Evolutionary conservation across 2,888 invertebrate species (phyloP).

Genomic region (Cosmia pyralina): DNA sequence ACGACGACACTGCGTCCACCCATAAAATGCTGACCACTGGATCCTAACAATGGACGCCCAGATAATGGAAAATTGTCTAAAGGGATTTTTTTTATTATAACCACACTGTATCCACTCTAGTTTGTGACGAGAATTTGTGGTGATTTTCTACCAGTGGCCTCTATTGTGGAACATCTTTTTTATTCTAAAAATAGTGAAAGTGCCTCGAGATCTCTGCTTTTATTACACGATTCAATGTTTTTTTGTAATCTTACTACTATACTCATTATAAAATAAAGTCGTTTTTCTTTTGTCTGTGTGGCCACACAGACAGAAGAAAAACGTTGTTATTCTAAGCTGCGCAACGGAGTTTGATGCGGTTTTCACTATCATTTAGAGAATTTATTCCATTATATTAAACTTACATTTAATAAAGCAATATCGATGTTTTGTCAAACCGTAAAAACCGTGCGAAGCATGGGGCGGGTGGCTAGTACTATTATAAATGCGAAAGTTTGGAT

Average conservation of each 20-base stretch:
- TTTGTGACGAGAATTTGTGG: slow-evolving; percentile 82
- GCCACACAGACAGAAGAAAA: too few relatives aligned
- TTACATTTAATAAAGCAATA: too few relatives aligned
- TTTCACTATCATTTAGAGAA: too few relatives aligned
- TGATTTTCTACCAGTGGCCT: slow-evolving; percentile 76
- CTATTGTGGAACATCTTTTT: slow-evolving; percentile 65
- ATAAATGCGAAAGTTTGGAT: too few relatives aligned
- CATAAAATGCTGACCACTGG: slow-evolving; percentile 86
- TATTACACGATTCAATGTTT: slow-evolving; percentile 21
- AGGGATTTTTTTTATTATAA: slow-evolving; percentile 87
- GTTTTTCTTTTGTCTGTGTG: too few relatives aligned
- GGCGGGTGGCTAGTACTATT: too few relatives aligned
- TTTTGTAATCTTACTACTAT: background rate
- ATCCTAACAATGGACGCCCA: slow-evolving; percentile 82
- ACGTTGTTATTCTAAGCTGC: too few relatives aligned
- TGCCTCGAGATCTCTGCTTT: slow-evolving; percentile 19
- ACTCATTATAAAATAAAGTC: too few relatives aligned
- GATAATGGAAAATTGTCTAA: slow-evolving; percentile 89
- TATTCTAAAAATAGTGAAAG: slow-evolving; percentile 44
- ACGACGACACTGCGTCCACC: slow-evolving; percentile 80
- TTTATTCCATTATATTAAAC: too few relatives aligned
- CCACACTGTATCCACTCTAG: slow-evolving; percentile 79
- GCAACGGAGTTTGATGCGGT: too few relatives aligned
- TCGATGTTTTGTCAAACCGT: too few relatives aligned
- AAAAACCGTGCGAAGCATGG: too few relatives aligned